Base-by-base conservation (phyloP, 2,113 vertebrate genomes). In the Pachyramphus minor region DNA sequence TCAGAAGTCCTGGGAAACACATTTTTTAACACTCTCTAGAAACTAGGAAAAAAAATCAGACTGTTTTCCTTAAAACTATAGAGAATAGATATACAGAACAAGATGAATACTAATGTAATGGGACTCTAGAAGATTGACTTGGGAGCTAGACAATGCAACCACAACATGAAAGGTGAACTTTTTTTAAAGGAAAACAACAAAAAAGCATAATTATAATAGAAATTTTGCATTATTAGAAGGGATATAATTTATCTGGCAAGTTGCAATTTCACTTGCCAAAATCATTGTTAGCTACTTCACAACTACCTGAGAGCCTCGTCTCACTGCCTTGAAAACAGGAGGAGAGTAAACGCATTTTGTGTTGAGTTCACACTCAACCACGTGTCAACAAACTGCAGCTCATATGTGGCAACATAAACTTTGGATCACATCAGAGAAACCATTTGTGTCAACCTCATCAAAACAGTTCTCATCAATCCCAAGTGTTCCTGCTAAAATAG, bases 341-440 rank as follows among this genome's bases (percentile, higher is more conserved):
- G 28, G 56, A 59, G 15, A 22, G 23, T 16, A 67, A 89, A 79
- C 8, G 35, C 25, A 41, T 76, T 87, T 22, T 60, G 17, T 44
- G 24, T n/a, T n/a, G 22, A 13, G 23, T 75, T 52, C 19, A 84
- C 12, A 33, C 5, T 44, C 23, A 84, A 9, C 12, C 14, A 11
- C 0, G 0, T 21, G 16, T 59, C 66, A 84, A 44, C 21, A 30
- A 53, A 50, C 3, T 19, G 10, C 35, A 78, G 33, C 30, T 82
- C 72, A 62, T 30, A 55, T 24, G 14, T 39, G 22, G 27, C 13
- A 91, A 75, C 31, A 16, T 77, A 89, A 82, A 72, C 19, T 20
- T 75, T 60, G 5, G 23, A 56, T 52, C 52, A 44, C 0, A 0
- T 78, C 39, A 91, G 33, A 72, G 22, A 78, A 87, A 68, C 4